A percentile compares a stretch with the other conserved stretches of the same genome.
phyloP scores from a whole-genome alignment of 2,113 vertebrate species.

The Antennarius striatus region DNA sequence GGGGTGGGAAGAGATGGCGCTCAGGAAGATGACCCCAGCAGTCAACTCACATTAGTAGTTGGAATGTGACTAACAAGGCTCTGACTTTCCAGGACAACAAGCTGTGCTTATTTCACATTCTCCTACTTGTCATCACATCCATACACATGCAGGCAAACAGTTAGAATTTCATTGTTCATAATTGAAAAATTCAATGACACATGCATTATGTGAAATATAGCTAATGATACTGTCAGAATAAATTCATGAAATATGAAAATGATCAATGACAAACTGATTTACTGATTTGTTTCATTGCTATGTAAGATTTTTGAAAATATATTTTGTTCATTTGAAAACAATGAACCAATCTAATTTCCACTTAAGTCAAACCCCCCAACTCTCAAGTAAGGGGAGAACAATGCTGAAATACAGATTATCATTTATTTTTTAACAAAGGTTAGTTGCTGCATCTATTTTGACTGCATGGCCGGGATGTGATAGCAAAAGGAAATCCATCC shows the following conservation, averaged over 20 bases:
- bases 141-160: conserved; percentile 33
- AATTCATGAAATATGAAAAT: too few species aligned
- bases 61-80: conserved; percentile 69
- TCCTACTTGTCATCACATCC: conserved; percentile 30
- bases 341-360: not conserved
- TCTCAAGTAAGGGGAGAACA: too few species aligned
- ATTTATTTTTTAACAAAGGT: too few species aligned
- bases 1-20: conserved; percentile 58
- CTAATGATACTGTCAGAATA: not conserved
- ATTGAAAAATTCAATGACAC: conserved; percentile 23
- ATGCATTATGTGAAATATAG: conserved; percentile 39
- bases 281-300: too few species aligned
- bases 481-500: too few species aligned
- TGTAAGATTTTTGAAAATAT: too few species aligned
- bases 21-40: conserved; percentile 70
- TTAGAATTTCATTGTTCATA: conserved; percentile 50
- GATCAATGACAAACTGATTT: too few species aligned
- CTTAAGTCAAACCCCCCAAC: too few species aligned
- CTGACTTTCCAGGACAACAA: conserved; percentile 55
- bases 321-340: not conserved
- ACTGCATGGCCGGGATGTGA: too few species aligned
- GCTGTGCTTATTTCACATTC: conserved; percentile 52
- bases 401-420: too few species aligned
- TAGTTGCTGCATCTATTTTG: too few species aligned
- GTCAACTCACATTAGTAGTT: conserved; percentile 74